Evolutionary conservation across 2,888 invertebrate genomes (phyloP), one percentile per base, ranked within the genome.

Genomic region (Encarsia formosa): DNA sequence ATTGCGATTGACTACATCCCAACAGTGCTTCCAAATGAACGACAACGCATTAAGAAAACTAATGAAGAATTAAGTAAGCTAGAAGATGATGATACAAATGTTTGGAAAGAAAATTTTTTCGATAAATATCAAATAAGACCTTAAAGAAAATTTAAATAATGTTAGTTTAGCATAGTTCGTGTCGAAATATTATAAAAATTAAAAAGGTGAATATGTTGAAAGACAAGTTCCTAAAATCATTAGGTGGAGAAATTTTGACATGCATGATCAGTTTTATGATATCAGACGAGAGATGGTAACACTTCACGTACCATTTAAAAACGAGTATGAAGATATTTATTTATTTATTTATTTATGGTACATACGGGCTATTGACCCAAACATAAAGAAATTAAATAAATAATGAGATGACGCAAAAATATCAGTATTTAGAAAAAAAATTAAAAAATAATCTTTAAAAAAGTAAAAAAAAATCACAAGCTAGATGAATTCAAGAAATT

Each of bases 101-200:
- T 75, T 20, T 75, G 74, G 72, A 73, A 66, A 52, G 67, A 71
- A 52, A 70, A 73, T 61, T 70, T 68, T 61, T 66, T 74, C 37
- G 69, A 72, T 43, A 70, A 69, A 44, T 75, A 75, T 56, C 65
- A 75, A 58, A 62, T 8, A 26, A 5, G 26, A 11, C 26, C 26
- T 26, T n/a, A n/a, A n/a, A n/a, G 26, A 26, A 26, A 11, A 26
- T 8, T 26, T 26, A 69, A 60, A 53, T 46, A 38, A 65, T 42
- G 54, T 70, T 35, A 65, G 66, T 37, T 59, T 75, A 39, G 73
- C 73, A 3, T 66, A 73, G 60, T 75, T 74, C 62, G 70, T 67
- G 56, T 29, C 72, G 8, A 62, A 64, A 29, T 70, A 69, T 52
- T 35, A 9, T 1, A 13, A 22, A 24, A 16, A 32, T 24, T 11